These are phyloP conservation scores for Drosophila repletoides DNA, from an alignment of 1,140 invertebrate genomes.

Conservation along the genomic window DNA sequence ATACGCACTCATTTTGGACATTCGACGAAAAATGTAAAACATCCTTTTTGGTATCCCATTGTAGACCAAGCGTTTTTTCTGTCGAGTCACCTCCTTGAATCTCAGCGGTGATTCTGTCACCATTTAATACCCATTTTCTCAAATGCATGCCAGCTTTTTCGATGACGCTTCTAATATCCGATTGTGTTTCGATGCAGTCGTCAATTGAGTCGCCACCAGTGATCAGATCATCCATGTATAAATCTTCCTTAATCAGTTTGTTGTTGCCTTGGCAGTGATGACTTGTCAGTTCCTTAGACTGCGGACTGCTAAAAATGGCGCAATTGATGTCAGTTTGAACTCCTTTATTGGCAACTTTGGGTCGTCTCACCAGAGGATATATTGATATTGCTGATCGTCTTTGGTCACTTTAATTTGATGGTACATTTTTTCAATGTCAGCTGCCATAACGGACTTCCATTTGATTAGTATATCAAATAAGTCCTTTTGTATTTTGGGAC, in stretches of 20 bases:
- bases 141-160: too few relatives aligned
- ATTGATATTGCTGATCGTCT: background rate
- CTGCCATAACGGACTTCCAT: background rate
- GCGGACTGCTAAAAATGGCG: background rate
- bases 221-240: background rate
- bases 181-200: background rate
- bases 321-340: background rate
- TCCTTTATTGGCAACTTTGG: background rate
- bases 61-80: background rate
- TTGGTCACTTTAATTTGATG: background rate
- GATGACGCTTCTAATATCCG: too few relatives aligned
- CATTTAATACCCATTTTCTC: background rate
- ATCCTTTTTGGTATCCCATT: background rate
- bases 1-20: background rate
- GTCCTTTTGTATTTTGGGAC: conserved; percentile 1
- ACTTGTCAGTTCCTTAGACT: background rate
- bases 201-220: background rate
- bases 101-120: too few relatives aligned
- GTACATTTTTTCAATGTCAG: conserved; percentile 1
- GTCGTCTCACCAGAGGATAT: background rate
- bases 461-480: background rate
- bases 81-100: too few relatives aligned
- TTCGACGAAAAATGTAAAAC: background rate
- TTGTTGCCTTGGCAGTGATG: background rate
- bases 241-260: background rate